Base-by-base conservation (phyloP, 2,888 invertebrate genomes). In the Aphrophora alni region DNA sequence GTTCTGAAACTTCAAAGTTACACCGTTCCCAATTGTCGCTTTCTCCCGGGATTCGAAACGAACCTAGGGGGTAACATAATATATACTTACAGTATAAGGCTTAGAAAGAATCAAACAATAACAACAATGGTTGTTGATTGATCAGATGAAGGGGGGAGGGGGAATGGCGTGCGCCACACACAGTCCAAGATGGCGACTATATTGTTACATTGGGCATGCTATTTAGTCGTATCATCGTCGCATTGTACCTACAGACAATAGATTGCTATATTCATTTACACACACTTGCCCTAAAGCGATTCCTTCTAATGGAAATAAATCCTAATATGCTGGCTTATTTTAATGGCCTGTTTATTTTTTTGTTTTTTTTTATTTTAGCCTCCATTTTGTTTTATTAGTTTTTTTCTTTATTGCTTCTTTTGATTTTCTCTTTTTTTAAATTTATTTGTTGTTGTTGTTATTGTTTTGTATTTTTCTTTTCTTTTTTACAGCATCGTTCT, bases 41-140 rank as follows among this genome's bases (percentile, higher is more conserved):
- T n/a, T n/a, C n/a, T n/a, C n/a, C n/a, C n/a, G n/a, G n/a, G n/a
- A n/a, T n/a, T n/a, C 33, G 33, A 33, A 33, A 33, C 33, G n/a
- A 33, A 33, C 33, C 59, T 21, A 4, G 21, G 59, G 21, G 59
- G 59, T 21, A 59, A 10, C 59, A 59, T 59, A 21, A 59, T 59
- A 59, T 59, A 59, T 59, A 21, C 59, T 4, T 59, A n/a, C n/a
- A n/a, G n/a, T n/a, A 14, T 59, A 59, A 59, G 21, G 21, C 59
- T 59, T 21, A 8, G 33, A 33, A 33, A 33, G 33, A 33, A 33
- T 33, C 33, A 59, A 59, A 59, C 59, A 21, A 59, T 59, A 59
- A 59, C 59, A 59, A 59, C 59, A 59, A 59, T 59, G 59, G 59
- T 21, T 59, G 59, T 59, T 59, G 59, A 59, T 59, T 59, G 59